Base-by-base conservation (phyloP, 2,797 vertebrate species). In the Amblyraja radiata region DNA sequence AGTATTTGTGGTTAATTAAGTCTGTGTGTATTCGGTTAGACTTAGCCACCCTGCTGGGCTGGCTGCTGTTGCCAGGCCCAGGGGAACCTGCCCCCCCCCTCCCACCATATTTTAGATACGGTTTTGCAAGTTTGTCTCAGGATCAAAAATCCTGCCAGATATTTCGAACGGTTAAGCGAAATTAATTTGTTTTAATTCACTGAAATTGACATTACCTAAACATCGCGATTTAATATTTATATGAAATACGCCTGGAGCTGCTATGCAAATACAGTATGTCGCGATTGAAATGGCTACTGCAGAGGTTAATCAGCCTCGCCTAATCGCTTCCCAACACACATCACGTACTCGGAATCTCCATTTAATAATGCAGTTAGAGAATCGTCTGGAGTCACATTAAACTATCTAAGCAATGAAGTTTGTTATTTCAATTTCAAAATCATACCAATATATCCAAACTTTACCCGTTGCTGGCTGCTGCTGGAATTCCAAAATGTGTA, bases 251-350 rank as follows among this genome's bases (percentile, higher is more conserved):
- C 90, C 36, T 46, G 9, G 36, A 91, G 13, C 90, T 58, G 14
- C 16, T 73, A 58, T 73, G 90, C 39, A 92, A 92, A 92, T 76
- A 76, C 46, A 18, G 13, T 76, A 25, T 76, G 32, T 74, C 71
- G 21, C 90, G 90, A 74, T 71, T 92, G 90, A 92, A 76, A 76
- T 76, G 65, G 71, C 73, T 76, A 92, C 68, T 76, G 73, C 39
- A 92, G 73, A 92, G 54, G 39, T 58, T 92, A 76, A 74, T 92
- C 90, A 92, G 46, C 68, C 90, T 58, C 23, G 90, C 46, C 90
- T 92, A 92, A 92, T 92, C 90, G 68, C 90, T 92, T 74, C 90
- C 71, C 68, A 39, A 92, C 39, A 91, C 90, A 91, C 90, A 73
- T 91, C 90, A 91, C 90, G 90, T 91, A 91, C 36, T 88, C 61